Evolutionary conservation across 1,140 invertebrate genomes (phyloP).

Genomic region (Lanistes nyassanus): DNA sequence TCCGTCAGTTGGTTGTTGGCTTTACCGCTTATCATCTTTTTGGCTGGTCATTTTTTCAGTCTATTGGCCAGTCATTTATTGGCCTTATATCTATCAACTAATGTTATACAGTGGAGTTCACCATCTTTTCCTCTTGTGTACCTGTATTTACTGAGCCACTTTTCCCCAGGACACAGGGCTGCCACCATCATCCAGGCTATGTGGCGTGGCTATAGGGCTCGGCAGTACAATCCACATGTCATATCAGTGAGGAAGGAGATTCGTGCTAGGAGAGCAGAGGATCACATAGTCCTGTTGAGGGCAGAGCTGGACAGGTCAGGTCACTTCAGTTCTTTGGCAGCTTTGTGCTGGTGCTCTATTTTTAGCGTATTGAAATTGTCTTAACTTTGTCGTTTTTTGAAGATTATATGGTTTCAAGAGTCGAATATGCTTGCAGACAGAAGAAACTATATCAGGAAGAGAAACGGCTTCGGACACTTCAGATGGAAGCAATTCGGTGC

Average conservation of each 20-base stretch:
- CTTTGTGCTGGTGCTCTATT: background rate
- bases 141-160: too few species aligned
- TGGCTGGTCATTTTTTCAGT: too few species aligned
- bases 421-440: slow-evolving; percentile 44
- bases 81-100: too few species aligned
- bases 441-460: slow-evolving; percentile 76
- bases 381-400: background rate
- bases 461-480: slow-evolving; percentile 84
- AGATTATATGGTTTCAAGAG: background rate
- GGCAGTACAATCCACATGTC: slow-evolving; percentile 81
- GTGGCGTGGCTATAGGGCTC: slow-evolving; percentile 86
- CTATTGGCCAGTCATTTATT: too few species aligned
- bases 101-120: too few species aligned
- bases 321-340: background rate
- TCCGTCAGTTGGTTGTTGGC: too few species aligned
- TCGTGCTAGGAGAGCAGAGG: slow-evolving; percentile 81
- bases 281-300: slow-evolving; percentile 75
- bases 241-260: slow-evolving; percentile 80
- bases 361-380: background rate
- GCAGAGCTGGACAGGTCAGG: slow-evolving; percentile 72
- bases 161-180: slow-evolving; percentile 68
- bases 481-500: slow-evolving; percentile 90
- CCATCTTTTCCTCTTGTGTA: too few species aligned
- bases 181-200: slow-evolving; percentile 86
- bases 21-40: too few species aligned